phyloP scores from a whole-genome alignment of 2,888 invertebrate species.

The Parelbella ahira region DNA sequence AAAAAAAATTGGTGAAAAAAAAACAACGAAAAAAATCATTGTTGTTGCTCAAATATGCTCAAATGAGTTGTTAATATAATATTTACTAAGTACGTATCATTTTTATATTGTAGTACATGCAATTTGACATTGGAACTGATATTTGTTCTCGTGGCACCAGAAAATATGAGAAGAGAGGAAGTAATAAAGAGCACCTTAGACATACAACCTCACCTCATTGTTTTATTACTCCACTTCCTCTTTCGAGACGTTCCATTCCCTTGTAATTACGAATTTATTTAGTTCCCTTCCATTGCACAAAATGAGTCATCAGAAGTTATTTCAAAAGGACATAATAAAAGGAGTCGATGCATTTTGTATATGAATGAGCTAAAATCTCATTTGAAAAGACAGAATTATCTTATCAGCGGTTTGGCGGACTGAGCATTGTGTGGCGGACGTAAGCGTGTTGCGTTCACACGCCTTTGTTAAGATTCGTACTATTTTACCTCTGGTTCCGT shows the following conservation, averaged over 20 bases:
- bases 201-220: constrained; percentile 11
- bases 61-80: too few species aligned
- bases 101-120: too few species aligned
- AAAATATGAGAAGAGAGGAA: constrained; percentile 24
- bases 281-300: constrained; percentile 8
- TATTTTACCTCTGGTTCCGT: constrained; percentile 40
- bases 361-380: constrained; percentile 22
- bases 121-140: too few species aligned
- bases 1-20: too few species aligned
- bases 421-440: constrained; percentile 44
- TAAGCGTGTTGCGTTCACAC: constrained; percentile 52
- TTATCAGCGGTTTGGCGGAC: constrained; percentile 35
- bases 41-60: too few species aligned
- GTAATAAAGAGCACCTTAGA: constrained; percentile 29
- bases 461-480: constrained; percentile 43
- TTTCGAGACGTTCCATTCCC: constrained; percentile 3
- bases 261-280: neutral
- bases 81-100: too few species aligned
- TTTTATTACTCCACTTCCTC: constrained; percentile 28
- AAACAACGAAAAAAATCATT: too few species aligned
- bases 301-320: constrained; percentile 21
- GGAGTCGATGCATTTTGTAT: constrained; percentile 13
- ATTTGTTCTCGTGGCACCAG: constrained; percentile 50
- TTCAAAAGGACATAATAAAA: constrained; percentile 6
- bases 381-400: constrained; percentile 30